Evolutionary conservation across 2,113 vertebrate species (phyloP).

Genomic region (Callospermophilus lateralis): DNA sequence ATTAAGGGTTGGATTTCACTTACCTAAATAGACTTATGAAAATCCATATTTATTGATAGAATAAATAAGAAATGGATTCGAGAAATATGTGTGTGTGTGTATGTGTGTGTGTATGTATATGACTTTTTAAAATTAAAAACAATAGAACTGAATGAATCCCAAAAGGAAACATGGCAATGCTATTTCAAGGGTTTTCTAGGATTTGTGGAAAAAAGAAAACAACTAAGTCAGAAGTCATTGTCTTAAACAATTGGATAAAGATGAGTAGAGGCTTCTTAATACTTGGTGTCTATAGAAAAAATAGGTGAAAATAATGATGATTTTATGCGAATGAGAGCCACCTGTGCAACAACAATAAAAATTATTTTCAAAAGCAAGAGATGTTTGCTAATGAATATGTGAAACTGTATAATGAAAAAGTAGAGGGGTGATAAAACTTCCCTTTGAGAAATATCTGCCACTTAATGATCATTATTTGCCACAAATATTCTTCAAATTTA

Average conservation of each 20-base stretch:
- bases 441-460: background rate
- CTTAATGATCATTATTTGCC: background rate
- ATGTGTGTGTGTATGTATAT: background rate
- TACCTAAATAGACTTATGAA: background rate
- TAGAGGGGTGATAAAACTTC: background rate
- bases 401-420: background rate
- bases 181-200: background rate
- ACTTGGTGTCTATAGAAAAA: background rate
- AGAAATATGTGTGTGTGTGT: background rate
- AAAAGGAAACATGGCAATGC: background rate
- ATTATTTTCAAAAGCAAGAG: background rate
- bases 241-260: background rate
- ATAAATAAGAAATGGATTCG: background rate
- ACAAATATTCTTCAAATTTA: background rate
- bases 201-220: background rate
- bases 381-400: background rate
- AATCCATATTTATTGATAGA: background rate
- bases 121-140: background rate
- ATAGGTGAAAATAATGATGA: background rate
- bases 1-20: background rate
- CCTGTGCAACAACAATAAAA: background rate
- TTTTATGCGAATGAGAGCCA: background rate
- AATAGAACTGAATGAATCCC: background rate
- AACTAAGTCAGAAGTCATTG: constrained; percentile 1
- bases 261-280: background rate